Percentiles rank a stretch among this genome's conserved stretches.
These are phyloP conservation scores for Lasaia peninsularis DNA, from an alignment of 1,140 invertebrate genomes.

Conservation along the genomic window DNA sequence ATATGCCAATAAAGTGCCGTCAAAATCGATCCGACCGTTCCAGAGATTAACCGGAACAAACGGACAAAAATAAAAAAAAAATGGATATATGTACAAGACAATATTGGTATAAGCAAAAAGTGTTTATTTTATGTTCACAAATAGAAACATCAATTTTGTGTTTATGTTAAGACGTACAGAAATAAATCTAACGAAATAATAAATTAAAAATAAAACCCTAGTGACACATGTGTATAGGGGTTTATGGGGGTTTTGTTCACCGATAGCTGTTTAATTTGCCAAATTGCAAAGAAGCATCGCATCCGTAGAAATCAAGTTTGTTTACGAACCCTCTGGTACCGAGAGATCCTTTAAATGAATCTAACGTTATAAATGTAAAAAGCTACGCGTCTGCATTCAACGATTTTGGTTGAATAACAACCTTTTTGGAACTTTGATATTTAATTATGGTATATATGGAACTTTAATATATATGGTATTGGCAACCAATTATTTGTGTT, in stretches of 20 bases:
- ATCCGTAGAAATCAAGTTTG: constrained; percentile 57
- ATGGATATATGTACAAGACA: too few relatives aligned
- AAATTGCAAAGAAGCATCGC: constrained; percentile 69
- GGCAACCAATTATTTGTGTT: too few relatives aligned
- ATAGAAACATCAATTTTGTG: too few relatives aligned
- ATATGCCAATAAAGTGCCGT: too few relatives aligned
- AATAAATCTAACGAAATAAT: too few relatives aligned
- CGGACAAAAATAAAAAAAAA: too few relatives aligned
- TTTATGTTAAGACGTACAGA: too few relatives aligned
- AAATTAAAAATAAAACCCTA: not conserved
- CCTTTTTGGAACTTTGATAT: not conserved
- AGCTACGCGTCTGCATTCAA: not conserved
- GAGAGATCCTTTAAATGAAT: constrained; percentile 57
- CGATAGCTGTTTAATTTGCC: constrained; percentile 52
- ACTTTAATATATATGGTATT: not conserved
- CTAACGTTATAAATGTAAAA: constrained; percentile 45
- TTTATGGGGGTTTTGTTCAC: constrained; percentile 11
- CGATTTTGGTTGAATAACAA: not conserved
- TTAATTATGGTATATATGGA: not conserved
- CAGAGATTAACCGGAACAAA: too few relatives aligned
- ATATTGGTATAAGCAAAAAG: too few relatives aligned
- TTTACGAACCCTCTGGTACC: constrained; percentile 61
- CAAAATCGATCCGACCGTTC: too few relatives aligned
- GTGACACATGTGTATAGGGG: not conserved
- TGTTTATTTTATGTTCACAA: too few relatives aligned